Conservation (phyloP, 1,140 invertebrate species). For the Macrotrachela quadricornifera region DNA sequence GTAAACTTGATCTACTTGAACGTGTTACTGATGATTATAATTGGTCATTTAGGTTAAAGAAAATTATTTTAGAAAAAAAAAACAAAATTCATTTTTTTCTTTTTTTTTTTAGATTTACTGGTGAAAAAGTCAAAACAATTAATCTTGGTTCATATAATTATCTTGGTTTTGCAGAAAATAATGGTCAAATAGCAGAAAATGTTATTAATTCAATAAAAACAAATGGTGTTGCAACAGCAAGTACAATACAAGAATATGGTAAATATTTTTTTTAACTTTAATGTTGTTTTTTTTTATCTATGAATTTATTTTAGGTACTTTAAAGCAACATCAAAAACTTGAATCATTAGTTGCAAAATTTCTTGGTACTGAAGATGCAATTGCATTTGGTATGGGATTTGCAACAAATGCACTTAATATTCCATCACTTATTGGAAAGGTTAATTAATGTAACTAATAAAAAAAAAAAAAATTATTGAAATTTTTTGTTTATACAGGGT, state of each 20-base stretch:
- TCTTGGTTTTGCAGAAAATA: conserved; percentile 36
- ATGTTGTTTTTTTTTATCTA: background rate
- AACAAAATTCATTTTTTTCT: no score
- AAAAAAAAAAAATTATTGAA: no score
- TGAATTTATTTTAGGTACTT: background rate
- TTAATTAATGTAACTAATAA: no score
- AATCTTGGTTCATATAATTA: conserved; percentile 40
- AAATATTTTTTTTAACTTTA: no score
- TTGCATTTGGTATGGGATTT: conserved; percentile 95
- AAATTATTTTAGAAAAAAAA: no score
- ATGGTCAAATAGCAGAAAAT: conserved; percentile 28
- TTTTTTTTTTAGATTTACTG: conserved; percentile 26
- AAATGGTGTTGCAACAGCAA: conserved; percentile 26
- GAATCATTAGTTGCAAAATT: conserved; percentile 64
- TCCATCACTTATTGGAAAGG: conserved; percentile 55
- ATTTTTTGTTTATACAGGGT: no score
- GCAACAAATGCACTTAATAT: conserved; percentile 86
- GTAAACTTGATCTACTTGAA: conserved; percentile 58
- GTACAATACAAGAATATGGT: conserved; percentile 1
- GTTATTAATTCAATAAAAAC: conserved; percentile 21
- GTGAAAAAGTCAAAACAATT: conserved; percentile 27
- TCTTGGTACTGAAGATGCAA: conserved; percentile 74
- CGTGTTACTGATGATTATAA: conserved; percentile 59
- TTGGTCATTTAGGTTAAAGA: conserved; percentile 28
- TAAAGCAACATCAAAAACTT: conserved; percentile 49